phyloP scores from a whole-genome alignment of 2,888 invertebrate species.

The Chironomus riparius region DNA sequence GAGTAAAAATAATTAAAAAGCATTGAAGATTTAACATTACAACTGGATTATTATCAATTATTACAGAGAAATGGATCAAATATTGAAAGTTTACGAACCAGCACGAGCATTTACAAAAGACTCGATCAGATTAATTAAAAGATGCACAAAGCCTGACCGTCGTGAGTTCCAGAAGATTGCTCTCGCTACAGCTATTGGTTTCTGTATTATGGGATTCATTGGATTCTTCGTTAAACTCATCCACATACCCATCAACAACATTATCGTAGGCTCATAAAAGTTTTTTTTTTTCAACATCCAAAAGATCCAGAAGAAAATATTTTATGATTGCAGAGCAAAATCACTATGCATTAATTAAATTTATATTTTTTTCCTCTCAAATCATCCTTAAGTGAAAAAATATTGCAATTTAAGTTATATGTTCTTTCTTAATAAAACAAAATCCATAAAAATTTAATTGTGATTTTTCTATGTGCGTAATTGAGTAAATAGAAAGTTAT shows the following conservation, averaged over 20 bases:
- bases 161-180: constrained; percentile 99
- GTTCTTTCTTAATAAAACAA: constrained; percentile 5
- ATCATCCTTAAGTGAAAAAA: constrained; percentile 11
- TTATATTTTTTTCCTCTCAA: neutral
- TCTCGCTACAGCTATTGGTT: constrained; percentile 97
- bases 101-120: constrained; percentile 96
- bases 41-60: neutral
- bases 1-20: neutral
- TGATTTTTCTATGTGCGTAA: neutral
- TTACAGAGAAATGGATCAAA: constrained; percentile 81
- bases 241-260: constrained; percentile 98
- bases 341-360: neutral
- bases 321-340: neutral
- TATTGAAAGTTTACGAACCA: constrained; percentile 88
- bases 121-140: constrained; percentile 93
- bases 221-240: constrained; percentile 99
- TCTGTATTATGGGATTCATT: constrained; percentile 99
- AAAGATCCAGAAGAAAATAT: neutral
- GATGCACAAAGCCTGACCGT: constrained; percentile 98
- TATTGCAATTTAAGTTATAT: constrained; percentile 20
- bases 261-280: constrained; percentile 74
- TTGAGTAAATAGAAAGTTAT: neutral
- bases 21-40: neutral
- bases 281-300: neutral
- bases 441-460: neutral